Conservation (phyloP, 2,888 invertebrate species). For the Drosophila quinaria region DNA sequence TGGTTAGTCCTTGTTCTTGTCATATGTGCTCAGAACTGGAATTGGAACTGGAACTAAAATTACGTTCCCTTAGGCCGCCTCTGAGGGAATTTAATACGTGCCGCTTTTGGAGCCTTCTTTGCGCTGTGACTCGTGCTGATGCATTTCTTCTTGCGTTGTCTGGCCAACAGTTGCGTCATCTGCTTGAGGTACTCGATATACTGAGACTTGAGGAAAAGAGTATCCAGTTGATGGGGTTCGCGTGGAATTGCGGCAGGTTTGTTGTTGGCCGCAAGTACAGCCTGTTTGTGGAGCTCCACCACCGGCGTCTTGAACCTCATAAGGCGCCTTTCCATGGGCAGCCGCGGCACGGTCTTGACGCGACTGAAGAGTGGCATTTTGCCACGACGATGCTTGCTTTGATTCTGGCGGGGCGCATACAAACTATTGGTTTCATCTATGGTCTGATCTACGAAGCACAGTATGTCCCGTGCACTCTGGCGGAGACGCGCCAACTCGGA, state of each 20-base stretch:
- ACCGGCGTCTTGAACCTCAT: constrained; percentile 64
- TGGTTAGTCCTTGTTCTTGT: not conserved
- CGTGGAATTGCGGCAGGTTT: constrained; percentile 16
- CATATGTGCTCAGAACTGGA: constrained; percentile 1
- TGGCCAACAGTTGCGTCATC: constrained; percentile 57
- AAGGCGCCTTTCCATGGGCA: constrained; percentile 68
- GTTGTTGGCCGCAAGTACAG: constrained; percentile 44
- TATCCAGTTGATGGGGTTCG: constrained; percentile 55
- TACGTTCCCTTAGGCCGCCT: constrained; percentile 6
- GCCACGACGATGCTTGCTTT: not conserved
- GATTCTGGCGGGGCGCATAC: constrained; percentile 2
- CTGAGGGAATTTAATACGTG: not conserved
- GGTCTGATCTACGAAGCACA: constrained; percentile 80
- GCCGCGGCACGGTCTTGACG: constrained; percentile 52
- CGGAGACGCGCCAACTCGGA: constrained; percentile 63
- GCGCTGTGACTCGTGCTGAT: not conserved
- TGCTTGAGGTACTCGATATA: constrained; percentile 66
- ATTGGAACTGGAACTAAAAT: not conserved
- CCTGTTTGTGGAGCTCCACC: constrained; percentile 46
- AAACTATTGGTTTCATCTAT: constrained; percentile 65
- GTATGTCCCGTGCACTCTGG: constrained; percentile 61
- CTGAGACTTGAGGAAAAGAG: constrained; percentile 69
- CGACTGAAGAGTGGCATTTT: not conserved
- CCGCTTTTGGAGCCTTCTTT: too few relatives aligned
- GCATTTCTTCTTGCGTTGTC: constrained; percentile 44